Base-by-base conservation (phyloP, 2,888 invertebrate species). In the Phaedon cochleariae region DNA sequence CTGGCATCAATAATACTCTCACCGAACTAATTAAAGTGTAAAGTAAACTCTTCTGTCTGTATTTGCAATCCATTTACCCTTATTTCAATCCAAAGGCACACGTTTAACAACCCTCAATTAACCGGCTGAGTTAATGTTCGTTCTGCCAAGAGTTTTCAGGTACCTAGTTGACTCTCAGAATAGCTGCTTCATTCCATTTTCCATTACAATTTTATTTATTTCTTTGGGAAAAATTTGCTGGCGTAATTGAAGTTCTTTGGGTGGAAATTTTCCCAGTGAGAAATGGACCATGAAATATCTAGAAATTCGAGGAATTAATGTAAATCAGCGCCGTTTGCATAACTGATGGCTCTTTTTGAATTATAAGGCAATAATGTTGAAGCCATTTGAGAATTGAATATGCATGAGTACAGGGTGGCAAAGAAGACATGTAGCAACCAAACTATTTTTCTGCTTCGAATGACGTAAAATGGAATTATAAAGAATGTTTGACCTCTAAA, bases 21-120 rank as follows among this genome's bases (percentile, higher is more conserved):
- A 15, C n/a, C 3, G 15, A 41, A 41, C 41, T 41, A 41, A 41
- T 41, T 41, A 41, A 12, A 9, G 15, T 57, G 12, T 10, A 41
- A 55, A 55, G 45, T 17, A 45, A 55, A 55, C 45, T 26, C 57
- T 29, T 21, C 57, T 45, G 57, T 57, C 45, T 57, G 22, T 46
- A 20, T 57, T 57, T 26, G 57, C 45, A 17, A 57, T 57, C 17
- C 45, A 46, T 57, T 57, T 26, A 45, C 18, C 18, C 57, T 57
- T 12, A 57, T 57, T 57, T 57, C 45, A 46, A 45, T 57, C 45
- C 57, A 26, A 46, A 57, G 29, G 57, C 45, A 21, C 45, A 21
- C 45, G 29, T 45, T 57, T 6, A 57, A 57, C 45, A 57, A 45
- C 57, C 45, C 45, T 26, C 17, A 57, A 57, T 57, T 45, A 46